These are phyloP conservation scores for Conus canariensis DNA, from an alignment of 2,888 invertebrate species.

Conservation along the genomic window DNA sequence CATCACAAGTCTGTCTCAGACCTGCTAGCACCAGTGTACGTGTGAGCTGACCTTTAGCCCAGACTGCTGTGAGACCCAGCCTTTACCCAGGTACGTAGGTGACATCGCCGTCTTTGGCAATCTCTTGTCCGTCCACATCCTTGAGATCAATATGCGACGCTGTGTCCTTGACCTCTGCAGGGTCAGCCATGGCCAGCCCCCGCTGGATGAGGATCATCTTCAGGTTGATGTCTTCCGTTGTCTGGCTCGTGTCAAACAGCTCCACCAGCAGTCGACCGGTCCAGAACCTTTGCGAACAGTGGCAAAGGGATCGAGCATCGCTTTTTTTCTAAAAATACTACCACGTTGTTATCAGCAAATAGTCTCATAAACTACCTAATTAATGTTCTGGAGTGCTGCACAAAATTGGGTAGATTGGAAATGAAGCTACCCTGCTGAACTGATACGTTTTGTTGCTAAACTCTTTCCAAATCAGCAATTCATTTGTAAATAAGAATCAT, in stretches of 20 bases:
- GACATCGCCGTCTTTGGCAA: background rate
- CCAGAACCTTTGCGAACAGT: conserved; percentile 52
- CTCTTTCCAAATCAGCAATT: too few relatives aligned
- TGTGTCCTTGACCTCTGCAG: background rate
- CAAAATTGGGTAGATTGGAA: too few relatives aligned
- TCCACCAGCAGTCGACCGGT: conserved; percentile 62
- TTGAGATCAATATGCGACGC: background rate
- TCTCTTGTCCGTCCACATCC: background rate
- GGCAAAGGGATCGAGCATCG: conserved; percentile 11
- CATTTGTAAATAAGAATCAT: too few relatives aligned
- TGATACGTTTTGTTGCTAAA: too few relatives aligned
- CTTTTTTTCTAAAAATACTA: too few relatives aligned
- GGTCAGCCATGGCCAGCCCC: background rate
- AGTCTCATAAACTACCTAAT: too few relatives aligned
- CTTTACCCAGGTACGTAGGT: conserved; percentile 22
- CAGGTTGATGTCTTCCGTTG: conserved; percentile 81
- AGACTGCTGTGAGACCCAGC: background rate
- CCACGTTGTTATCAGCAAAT: too few relatives aligned
- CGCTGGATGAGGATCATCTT: conserved; percentile 82
- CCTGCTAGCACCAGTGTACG: background rate
- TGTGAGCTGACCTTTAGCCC: background rate
- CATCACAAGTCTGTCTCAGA: too few relatives aligned
- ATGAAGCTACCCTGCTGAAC: too few relatives aligned
- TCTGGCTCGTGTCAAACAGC: conserved; percentile 63
- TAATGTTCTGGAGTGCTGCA: too few relatives aligned